Evolutionary conservation across 2,888 invertebrate species (phyloP).

Genomic region (Latrodectus hesperus): DNA sequence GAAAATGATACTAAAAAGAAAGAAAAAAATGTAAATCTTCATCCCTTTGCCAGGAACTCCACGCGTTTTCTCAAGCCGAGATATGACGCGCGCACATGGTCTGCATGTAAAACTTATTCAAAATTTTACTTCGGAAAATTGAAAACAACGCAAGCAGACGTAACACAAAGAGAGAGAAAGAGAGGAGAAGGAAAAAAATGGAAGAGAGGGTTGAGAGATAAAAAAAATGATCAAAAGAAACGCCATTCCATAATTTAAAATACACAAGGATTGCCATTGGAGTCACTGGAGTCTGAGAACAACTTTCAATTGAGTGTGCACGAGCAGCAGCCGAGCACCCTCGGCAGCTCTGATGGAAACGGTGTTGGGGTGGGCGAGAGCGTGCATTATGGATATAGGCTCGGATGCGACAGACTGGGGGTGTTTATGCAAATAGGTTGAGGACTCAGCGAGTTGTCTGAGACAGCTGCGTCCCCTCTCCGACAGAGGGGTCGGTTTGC

Average conservation of each 20-base stretch:
- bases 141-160: no score
- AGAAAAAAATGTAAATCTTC: conserved; percentile 25
- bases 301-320: conserved; percentile 6
- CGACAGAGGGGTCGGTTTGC: conserved; percentile 36
- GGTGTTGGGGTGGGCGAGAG: conserved; percentile 31
- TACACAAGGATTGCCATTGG: conserved; percentile 37
- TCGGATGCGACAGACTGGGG: conserved; percentile 28
- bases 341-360: background rate
- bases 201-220: background rate
- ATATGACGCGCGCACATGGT: conserved; percentile 25
- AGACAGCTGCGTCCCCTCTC: conserved; percentile 48
- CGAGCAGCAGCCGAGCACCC: no score
- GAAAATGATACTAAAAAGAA: background rate
- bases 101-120: conserved; percentile 13
- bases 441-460: conserved; percentile 55
- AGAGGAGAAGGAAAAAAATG: conserved; percentile 10
- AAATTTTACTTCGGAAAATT: background rate
- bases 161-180: background rate
- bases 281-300: background rate
- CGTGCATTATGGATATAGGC: conserved; percentile 32
- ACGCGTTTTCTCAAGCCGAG: background rate
- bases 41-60: background rate
- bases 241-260: conserved; percentile 64
- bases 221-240: background rate
- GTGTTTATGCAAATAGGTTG: conserved; percentile 58